Evolutionary conservation across 2,797 vertebrate species (phyloP).

Genomic region (Paedocypris micromegethes): DNA sequence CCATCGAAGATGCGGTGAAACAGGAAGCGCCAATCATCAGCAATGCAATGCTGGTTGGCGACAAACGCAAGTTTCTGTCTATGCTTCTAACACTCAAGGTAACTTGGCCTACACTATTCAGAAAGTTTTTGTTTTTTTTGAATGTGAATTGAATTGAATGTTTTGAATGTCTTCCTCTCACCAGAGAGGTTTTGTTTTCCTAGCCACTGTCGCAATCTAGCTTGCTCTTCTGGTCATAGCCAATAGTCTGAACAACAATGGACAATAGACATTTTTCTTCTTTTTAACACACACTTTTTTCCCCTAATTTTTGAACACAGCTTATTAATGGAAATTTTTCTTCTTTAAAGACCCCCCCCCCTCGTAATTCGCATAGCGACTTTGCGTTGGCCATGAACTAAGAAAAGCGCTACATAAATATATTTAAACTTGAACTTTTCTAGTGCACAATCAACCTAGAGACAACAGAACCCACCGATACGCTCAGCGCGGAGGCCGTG

Average conservation of each 20-base stretch:
- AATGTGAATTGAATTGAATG: too few relatives aligned
- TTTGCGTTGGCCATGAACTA: too few relatives aligned
- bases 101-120: background rate
- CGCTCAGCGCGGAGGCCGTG: conserved; percentile 71
- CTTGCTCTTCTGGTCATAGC: background rate
- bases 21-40: conserved; percentile 76
- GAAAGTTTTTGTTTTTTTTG: too few relatives aligned
- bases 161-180: background rate
- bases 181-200: background rate
- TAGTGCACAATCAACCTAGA: conserved; percentile 73
- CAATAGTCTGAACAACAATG: too few relatives aligned
- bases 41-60: conserved; percentile 78
- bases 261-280: too few relatives aligned
- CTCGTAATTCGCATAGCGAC: too few relatives aligned
- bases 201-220: background rate
- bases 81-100: conserved; percentile 84
- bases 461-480: conserved; percentile 74
- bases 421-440: too few relatives aligned
- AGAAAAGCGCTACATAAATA: too few relatives aligned
- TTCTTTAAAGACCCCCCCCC: too few relatives aligned
- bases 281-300: too few relatives aligned
- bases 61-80: conserved; percentile 80
- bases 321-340: too few relatives aligned
- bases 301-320: too few relatives aligned
- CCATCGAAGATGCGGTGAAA: conserved; percentile 80